Conservation (phyloP, 2,888 invertebrate species). For the Papilio demoleus region DNA sequence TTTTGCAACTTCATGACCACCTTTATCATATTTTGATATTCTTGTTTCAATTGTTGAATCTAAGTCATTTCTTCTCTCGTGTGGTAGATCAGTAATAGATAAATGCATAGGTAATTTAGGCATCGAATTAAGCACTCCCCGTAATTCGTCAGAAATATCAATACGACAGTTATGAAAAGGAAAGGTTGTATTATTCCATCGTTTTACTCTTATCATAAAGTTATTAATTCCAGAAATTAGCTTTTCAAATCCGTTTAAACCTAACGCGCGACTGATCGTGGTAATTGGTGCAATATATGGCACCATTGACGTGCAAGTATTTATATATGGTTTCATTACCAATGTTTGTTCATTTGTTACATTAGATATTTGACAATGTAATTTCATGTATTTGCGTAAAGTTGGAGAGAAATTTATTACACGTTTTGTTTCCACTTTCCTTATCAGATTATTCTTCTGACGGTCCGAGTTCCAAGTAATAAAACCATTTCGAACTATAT, state of each 20-base stretch:
- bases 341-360: not conserved
- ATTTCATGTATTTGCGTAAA: constrained; percentile 16
- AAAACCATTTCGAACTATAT: not conserved
- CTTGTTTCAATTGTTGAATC: not conserved
- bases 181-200: not conserved
- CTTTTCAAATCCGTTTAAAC: not conserved
- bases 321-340: not conserved
- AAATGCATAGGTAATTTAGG: constrained; percentile 9
- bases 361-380: not conserved
- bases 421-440: constrained; percentile 1
- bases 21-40: constrained; percentile 7
- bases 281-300: constrained; percentile 19
- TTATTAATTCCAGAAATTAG: constrained; percentile 4
- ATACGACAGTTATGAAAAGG: constrained; percentile 3
- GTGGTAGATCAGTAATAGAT: constrained; percentile 2
- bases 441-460: not conserved
- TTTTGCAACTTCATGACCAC: not conserved
- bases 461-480: not conserved
- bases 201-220: not conserved
- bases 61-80: not conserved
- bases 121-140: not conserved
- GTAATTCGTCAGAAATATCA: not conserved
- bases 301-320: constrained; percentile 27
- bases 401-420: not conserved
- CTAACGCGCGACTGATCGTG: not conserved